Evolutionary conservation across 2,888 invertebrate genomes (phyloP).

Genomic region (Drosophila lacicola): DNA sequence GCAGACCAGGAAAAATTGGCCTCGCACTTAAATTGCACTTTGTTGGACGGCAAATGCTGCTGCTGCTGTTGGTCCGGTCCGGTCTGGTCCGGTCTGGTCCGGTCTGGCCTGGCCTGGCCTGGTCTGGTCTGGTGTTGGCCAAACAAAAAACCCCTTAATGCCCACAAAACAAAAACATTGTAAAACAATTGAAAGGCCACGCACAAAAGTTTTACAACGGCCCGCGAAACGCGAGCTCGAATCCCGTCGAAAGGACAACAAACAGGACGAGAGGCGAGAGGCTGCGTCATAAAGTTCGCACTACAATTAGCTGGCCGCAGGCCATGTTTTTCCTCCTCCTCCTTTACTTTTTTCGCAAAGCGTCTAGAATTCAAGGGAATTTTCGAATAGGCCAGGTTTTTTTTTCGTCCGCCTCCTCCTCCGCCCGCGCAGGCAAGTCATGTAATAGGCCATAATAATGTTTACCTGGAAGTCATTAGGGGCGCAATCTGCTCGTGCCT

Average conservation of each 20-base stretch:
- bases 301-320: conserved; percentile 65
- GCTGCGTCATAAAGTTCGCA: conserved; percentile 67
- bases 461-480: conserved; percentile 81
- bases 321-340: conserved; percentile 47
- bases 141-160: conserved; percentile 81
- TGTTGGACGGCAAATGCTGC: no score
- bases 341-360: conserved; percentile 48
- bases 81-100: conserved; percentile 21
- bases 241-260: conserved; percentile 56
- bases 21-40: no score
- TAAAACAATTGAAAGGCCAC: conserved; percentile 66
- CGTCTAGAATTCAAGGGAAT: conserved; percentile 56
- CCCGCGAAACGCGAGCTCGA: background rate
- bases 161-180: conserved; percentile 66
- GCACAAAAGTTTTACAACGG: conserved; percentile 62
- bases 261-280: conserved; percentile 51
- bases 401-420: conserved; percentile 10
- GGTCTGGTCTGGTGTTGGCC: conserved; percentile 34
- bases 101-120: conserved; percentile 26
- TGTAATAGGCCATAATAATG: conserved; percentile 60
- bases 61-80: conserved; percentile 34
- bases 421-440: conserved; percentile 50
- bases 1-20: conserved; percentile 37
- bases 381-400: conserved; percentile 45
- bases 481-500: conserved; percentile 53